Evolutionary conservation across 2,113 vertebrate species (phyloP).

Genomic region (Calyptomena viridis): DNA sequence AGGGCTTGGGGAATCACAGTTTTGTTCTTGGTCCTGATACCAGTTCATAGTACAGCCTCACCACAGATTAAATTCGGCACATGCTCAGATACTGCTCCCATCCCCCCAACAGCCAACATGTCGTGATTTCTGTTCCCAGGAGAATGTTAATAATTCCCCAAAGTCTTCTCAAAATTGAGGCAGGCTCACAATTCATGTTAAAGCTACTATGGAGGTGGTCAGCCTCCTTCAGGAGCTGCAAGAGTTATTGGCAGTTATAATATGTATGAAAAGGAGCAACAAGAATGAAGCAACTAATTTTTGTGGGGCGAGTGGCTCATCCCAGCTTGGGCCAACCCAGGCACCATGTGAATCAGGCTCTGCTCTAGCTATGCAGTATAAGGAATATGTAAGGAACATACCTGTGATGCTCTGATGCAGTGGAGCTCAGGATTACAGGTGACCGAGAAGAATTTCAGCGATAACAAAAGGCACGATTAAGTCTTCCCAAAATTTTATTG

Average conservation of each 20-base stretch:
- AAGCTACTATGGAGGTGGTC: neutral
- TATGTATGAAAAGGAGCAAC: neutral
- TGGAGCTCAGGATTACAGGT: neutral
- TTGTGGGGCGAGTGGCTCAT: fast-evolving
- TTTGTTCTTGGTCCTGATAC: neutral
- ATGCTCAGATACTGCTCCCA: neutral
- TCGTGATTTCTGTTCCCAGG: neutral
- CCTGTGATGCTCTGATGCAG: neutral
- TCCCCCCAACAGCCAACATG: neutral
- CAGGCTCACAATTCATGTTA: neutral
- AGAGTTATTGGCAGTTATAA: neutral
- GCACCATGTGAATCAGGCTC: neutral
- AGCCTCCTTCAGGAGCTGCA: neutral
- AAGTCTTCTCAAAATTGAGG: neutral
- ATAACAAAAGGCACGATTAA: neutral
- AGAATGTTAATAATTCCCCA: neutral
- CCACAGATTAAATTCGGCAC: neutral
- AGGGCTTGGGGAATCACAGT: neutral
- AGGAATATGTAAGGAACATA: neutral
- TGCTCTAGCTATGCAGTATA: neutral
- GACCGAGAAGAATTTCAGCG: neutral
- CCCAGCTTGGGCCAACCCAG: neutral
- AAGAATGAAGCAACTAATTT: neutral
- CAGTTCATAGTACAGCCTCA: neutral
- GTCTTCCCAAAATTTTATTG: neutral